Evolutionary conservation across 2,113 vertebrate genomes (phyloP), one percentile per base, ranked within the genome.

Genomic region (Clarias batrachus): DNA sequence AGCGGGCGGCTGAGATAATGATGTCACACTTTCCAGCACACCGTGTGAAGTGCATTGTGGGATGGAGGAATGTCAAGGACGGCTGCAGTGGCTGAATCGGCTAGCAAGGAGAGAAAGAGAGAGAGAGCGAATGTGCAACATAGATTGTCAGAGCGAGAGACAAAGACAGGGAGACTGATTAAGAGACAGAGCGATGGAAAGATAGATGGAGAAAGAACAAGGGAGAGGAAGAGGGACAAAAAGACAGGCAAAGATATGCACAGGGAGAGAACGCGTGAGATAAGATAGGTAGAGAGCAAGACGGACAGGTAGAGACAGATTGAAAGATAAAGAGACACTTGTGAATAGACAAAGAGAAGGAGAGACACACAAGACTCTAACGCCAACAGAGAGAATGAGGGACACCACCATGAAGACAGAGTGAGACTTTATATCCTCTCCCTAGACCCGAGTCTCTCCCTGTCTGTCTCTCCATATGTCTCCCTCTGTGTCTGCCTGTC

Each of bases 21-120:
- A 97, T 97, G 97, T 97, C 97, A 98, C 96, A 94, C 94, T 95
- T 96, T 97, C 96, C 96, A 96, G 96, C 95, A 96, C 96, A 96
- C 95, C 92, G 93, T 93, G 96, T 97, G 96, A 96, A 96, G 96
- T 93, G 94, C 94, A 92, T 95, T 95, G 95, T 96, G 96, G 96
- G 96, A 97, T 95, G 95, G 94, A 96, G 96, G 97, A 98, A 97
- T 96, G 97, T 97, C 97, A 98, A 98, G 97, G 98, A 99, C 97
- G 95, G 95, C 95, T 95, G 94, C 94, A 94, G 95, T 93, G 95
- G 96, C 94, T 95, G 96, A 95, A 95, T 63, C 2, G 27, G 95
- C 95, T 87, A 93, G 94, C 95, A 95, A 60, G 56, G 95, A 94
- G 93, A 95, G 95, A 95, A 94, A 70, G 70, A 93, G 3, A 30